A percentile compares a stretch with the other conserved stretches of the same genome.
phyloP scores from a whole-genome alignment of 2,797 vertebrate genomes.

The Apogon talboti region DNA sequence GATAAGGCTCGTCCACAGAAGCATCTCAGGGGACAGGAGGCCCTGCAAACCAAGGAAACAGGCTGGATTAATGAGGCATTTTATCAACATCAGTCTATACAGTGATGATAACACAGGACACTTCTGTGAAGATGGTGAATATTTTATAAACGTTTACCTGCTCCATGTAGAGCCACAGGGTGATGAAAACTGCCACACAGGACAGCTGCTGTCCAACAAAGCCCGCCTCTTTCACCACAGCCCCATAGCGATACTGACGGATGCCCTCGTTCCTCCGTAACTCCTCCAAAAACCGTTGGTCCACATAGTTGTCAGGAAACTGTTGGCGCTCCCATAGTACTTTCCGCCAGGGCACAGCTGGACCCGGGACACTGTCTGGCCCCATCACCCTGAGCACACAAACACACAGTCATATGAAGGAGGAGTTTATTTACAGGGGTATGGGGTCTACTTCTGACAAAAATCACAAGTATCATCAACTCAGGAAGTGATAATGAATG shows the following conservation, averaged over 20 bases:
- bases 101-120: background rate
- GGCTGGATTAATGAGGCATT: background rate
- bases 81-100: background rate
- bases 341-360: slow-evolving; percentile 89
- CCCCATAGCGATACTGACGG: slow-evolving; percentile 89
- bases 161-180: slow-evolving; percentile 97
- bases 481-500: no score
- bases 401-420: background rate
- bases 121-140: background rate
- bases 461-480: no score
- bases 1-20: slow-evolving; percentile 85
- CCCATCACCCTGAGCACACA: slow-evolving; percentile 78
- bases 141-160: slow-evolving; percentile 71
- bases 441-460: no score
- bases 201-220: slow-evolving; percentile 95
- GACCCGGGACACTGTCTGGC: slow-evolving; percentile 75
- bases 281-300: slow-evolving; percentile 93
- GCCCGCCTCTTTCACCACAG: slow-evolving; percentile 91
- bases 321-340: slow-evolving; percentile 93
- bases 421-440: background rate
- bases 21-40: slow-evolving; percentile 84
- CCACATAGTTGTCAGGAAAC: slow-evolving; percentile 97
- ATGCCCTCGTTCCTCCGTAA: slow-evolving; percentile 91
- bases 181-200: slow-evolving; percentile 93
- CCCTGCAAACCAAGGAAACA: slow-evolving; percentile 52